phyloP scores from a whole-genome alignment of 2,888 invertebrate genomes.

The Invenusta paracnida region DNA sequence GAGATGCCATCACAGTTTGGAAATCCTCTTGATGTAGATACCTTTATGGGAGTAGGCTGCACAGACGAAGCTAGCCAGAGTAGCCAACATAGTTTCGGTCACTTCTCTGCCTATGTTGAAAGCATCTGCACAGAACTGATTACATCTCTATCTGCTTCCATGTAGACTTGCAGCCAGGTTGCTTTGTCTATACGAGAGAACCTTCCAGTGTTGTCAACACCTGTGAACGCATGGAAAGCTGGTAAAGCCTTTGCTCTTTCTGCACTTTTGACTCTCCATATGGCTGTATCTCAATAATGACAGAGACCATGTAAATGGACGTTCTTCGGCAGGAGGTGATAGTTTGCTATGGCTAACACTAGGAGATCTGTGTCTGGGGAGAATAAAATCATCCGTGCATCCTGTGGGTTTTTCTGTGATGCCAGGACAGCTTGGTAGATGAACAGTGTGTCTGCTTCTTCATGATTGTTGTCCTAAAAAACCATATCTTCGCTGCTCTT shows the following conservation, averaged over 20 bases:
- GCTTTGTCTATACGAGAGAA: conserved; percentile 41
- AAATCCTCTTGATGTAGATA: conserved; percentile 28
- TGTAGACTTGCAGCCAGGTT: conserved; percentile 36
- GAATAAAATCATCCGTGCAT: neutral
- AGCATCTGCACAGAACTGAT: conserved; percentile 1
- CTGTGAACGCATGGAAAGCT: conserved; percentile 9
- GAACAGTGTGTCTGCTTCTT: neutral
- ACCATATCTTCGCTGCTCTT: neutral
- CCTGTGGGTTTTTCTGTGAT: neutral
- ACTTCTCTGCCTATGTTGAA: neutral
- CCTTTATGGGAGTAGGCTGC: neutral
- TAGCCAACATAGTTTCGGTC: neutral
- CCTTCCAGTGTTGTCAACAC: neutral
- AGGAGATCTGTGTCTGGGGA: neutral
- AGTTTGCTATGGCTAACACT: conserved; percentile 13
- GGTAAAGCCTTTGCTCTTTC: conserved; percentile 11
- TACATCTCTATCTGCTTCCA: neutral
- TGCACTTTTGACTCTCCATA: neutral
- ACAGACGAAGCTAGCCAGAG: neutral
- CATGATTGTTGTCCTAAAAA: conserved; percentile 3
- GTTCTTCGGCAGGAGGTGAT: neutral
- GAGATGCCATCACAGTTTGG: conserved; percentile 38
- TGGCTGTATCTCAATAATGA: no score
- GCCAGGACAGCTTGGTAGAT: neutral
- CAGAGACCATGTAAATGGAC: no score